These are phyloP conservation scores for Cheilosia scutellata DNA, from an alignment of 2,888 invertebrate genomes.

Conservation along the genomic window DNA sequence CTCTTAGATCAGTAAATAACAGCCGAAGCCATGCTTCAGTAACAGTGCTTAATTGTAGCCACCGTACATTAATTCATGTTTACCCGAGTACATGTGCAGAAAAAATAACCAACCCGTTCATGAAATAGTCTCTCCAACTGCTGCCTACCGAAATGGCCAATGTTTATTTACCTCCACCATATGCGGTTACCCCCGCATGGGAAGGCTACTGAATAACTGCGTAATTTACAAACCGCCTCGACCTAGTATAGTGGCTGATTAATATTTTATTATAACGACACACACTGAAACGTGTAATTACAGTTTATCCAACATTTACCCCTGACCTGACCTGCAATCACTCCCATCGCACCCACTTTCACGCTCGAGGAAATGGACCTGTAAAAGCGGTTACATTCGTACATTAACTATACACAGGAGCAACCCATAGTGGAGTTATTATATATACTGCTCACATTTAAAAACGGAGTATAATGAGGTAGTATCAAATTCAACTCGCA, in stretches of 20 bases:
- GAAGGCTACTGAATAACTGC: conserved; percentile 61
- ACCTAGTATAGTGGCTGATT: conserved; percentile 65
- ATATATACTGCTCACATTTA: conserved; percentile 18
- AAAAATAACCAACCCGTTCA: conserved; percentile 44
- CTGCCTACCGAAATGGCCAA: conserved; percentile 34
- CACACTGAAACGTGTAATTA: conserved; percentile 52
- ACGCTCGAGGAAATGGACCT: neutral
- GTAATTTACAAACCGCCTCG: conserved; percentile 68
- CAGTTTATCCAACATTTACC: conserved; percentile 68
- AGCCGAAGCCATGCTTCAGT: neutral
- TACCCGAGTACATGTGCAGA: conserved; percentile 4
- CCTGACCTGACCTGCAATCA: conserved; percentile 63
- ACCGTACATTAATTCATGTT: conserved; percentile 19
- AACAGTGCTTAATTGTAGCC: conserved; percentile 43
- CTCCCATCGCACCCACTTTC: conserved; percentile 6
- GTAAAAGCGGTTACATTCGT: conserved; percentile 16
- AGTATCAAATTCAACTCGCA: conserved; percentile 45
- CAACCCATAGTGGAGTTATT: conserved; percentile 46
- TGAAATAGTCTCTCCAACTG: conserved; percentile 62
- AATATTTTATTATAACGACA: conserved; percentile 67
- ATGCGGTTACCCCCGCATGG: conserved; percentile 45
- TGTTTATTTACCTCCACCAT: conserved; percentile 62
- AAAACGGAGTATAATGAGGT: conserved; percentile 57
- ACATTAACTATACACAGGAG: conserved; percentile 1
- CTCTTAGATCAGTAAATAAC: conserved; percentile 36